Percentiles rank a stretch among this genome's conserved stretches.
Evolutionary conservation across 2,113 vertebrate genomes (phyloP).

Genomic region (Lampris megalopsis): DNA sequence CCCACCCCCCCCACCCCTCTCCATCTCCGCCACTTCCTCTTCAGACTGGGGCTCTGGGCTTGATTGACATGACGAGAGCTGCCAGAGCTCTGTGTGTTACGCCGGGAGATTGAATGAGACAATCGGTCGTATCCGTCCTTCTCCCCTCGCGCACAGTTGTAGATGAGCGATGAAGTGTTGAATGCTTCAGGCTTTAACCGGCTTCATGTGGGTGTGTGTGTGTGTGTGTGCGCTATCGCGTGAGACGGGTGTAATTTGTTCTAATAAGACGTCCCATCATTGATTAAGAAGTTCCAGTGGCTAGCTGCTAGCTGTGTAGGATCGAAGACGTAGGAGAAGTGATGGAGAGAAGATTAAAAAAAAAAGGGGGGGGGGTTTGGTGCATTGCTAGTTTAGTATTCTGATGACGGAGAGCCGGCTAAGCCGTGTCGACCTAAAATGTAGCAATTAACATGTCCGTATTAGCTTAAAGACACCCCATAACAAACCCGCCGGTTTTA

Average conservation of each 20-base stretch:
- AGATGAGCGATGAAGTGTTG: constrained; percentile 26
- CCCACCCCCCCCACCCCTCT: not conserved
- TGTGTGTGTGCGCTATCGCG: not conserved
- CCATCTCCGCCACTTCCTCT: constrained; percentile 33
- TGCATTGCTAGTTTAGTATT: constrained; percentile 20
- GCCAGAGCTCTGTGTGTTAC: constrained; percentile 58
- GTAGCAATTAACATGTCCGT: too few species aligned
- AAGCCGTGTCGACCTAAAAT: not conserved
- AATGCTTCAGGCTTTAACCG: constrained; percentile 56
- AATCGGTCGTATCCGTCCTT: constrained; percentile 64
- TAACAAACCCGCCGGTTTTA: too few species aligned
- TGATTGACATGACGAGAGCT: constrained; percentile 67
- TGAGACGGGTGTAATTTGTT: constrained; percentile 63
- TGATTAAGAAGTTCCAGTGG: constrained; percentile 45
- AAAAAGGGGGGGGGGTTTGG: constrained; percentile 5
- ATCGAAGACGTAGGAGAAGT: constrained; percentile 44
- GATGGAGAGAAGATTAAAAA: constrained; percentile 48
- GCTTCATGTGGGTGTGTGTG: constrained; percentile 26
- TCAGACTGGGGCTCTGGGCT: constrained; percentile 47
- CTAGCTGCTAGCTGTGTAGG: constrained; percentile 34
- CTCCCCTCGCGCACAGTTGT: constrained; percentile 45
- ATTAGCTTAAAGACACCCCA: too few species aligned
- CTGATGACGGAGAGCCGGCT: constrained; percentile 13
- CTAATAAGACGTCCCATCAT: constrained; percentile 70
- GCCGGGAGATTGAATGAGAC: constrained; percentile 66